These are phyloP conservation scores for Vultur gryphus DNA, from an alignment of 2,797 vertebrate species.

Conservation along the genomic window DNA sequence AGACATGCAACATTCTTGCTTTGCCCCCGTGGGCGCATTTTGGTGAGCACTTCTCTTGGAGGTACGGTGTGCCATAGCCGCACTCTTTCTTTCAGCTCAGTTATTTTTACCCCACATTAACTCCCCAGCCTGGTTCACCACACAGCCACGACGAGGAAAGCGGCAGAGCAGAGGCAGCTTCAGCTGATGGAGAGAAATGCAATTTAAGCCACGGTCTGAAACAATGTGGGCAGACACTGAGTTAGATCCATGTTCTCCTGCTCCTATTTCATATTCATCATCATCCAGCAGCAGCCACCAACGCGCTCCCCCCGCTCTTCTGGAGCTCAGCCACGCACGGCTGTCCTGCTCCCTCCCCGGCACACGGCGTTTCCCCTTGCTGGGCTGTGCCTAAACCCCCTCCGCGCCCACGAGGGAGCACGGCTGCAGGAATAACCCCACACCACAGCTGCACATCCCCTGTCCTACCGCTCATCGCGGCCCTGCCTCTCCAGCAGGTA, in stretches of 20 bases:
- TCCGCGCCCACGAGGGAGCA: neutral
- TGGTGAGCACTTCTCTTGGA: neutral
- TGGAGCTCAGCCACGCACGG: neutral
- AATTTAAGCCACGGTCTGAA: conserved; percentile 1
- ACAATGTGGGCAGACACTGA: neutral
- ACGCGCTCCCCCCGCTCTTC: neutral
- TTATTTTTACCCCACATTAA: neutral
- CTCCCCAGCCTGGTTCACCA: neutral
- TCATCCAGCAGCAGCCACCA: conserved; percentile 30
- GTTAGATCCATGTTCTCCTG: conserved; percentile 18
- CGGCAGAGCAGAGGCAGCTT: neutral
- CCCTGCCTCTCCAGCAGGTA: accelerated
- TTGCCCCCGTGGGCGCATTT: neutral
- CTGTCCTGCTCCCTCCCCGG: neutral
- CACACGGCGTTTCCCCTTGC: neutral
- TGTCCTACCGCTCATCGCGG: accelerated
- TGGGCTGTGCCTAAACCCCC: neutral
- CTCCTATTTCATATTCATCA: conserved; percentile 33
- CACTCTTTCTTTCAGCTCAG: neutral
- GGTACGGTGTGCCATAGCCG: neutral
- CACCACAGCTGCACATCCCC: accelerated
- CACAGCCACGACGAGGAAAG: neutral
- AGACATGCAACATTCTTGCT: neutral
- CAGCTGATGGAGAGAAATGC: neutral
- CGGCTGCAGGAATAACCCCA: neutral